Evolutionary conservation across 2,113 vertebrate species (phyloP), one percentile per base, ranked within the genome.

Genomic region (Brachyhypopomus gauderio): DNA sequence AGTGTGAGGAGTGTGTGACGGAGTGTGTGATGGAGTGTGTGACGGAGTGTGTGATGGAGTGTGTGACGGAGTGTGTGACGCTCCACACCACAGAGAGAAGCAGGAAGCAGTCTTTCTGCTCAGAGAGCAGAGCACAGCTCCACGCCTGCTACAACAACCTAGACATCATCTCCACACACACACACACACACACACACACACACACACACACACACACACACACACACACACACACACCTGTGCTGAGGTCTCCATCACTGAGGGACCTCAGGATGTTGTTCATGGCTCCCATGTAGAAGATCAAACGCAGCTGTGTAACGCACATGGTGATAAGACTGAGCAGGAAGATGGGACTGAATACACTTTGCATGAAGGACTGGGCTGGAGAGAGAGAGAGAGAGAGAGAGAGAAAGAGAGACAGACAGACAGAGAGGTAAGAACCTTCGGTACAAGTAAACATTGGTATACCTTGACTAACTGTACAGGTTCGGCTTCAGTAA

Each of bases 281-380:
- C 97, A 98, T 98, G 89, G 98, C 97, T 0, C 98, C 98, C 98
- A 98, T 99, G 92, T 99, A 99, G 92, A 99, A 99, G 92, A 99
- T 99, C 88, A 99, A 96, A 0, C 97, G 91, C 30, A 99, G 94
- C 90, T 99, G 98, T 0, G 98, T 99, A 73, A 99, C 94, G 25
- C 97, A 98, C 98, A 99, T 99, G 86, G 98, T 99, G 92, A 98
- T 93, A 16, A 99, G 95, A 88, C 97, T 98, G 84, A 98, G 96
- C 87, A 99, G 4, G 91, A 99, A 94, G 90, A 99, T 97, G 63
- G 97, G 96, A 72, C 96, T 99, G 89, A 98, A 94, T 88, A 99
- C 89, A 2, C 97, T 99, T 85, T 93, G 95, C 94, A 98, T 96
- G 92, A 99, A 99, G 12, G 97, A 96, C 14, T 94, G 95, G 27